Base-by-base conservation (phyloP, 2,888 invertebrate genomes). In the Cheilosia pagana region DNA sequence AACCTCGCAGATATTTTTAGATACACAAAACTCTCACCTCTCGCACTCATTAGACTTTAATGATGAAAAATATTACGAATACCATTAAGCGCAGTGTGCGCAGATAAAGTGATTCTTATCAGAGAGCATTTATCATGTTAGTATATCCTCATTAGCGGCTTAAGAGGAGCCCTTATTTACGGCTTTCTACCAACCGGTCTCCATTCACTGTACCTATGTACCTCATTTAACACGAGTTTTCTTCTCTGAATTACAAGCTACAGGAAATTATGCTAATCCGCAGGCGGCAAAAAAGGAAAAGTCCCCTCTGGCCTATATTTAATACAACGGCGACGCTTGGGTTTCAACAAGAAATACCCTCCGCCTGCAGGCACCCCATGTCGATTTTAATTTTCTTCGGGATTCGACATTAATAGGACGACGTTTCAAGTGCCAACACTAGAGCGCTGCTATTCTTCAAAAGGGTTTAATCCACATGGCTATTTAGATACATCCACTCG, bases 181-280 rank as follows among this genome's bases (percentile, higher is more conserved):
- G 39, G 55, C 1, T 3, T 23, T 16, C 10, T n/a, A 35, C 35
- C 31, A 28, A 45, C 16, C 59, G 10, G 31, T 8, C 35, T 21
- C 71, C 2, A 65, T 65, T 71, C 60, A 60, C 45, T 25, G 52
- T 35, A 35, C 23, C 55, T 50, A 7, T 60, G 52, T 43, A 60
- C 77, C 68, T 70, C 62, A 25, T 77, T 77, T 62, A 77, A 68
- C 67, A 67, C 48, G 62, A 53, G 43, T 35, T 43, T 50, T 59
- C 41, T 19, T 23, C 50, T 35, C 57, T 55, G 57, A 70, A 57
- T 78, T 78, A 78, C 43, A 63, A 50, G 39, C 50, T 48, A 50
- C 31, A 78, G 77, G 77, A 78, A 78, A 78, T 78, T 71, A 78
- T 78, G 77, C 57, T 78, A 78, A 78, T 71, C 53, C 63, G 31